These are phyloP conservation scores for Styela clava DNA, from an alignment of 23 tunicate genomes.

Conservation along the genomic window DNA sequence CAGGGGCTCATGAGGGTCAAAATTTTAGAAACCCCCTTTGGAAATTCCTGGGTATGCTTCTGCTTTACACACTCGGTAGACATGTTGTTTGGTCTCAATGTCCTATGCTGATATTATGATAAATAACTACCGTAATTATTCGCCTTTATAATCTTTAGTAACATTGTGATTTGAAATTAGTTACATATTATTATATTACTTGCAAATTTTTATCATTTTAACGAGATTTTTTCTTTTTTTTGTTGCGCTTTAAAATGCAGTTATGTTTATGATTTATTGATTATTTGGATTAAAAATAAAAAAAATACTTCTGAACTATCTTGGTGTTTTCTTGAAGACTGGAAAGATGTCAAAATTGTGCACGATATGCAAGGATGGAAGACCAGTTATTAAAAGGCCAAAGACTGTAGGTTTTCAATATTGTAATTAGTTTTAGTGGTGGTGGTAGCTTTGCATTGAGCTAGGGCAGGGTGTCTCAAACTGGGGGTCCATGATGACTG, in stretches of 20 bases:
- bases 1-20: no score
- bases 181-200: neutral
- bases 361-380: constrained; percentile 6
- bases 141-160: no score
- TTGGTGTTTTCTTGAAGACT: neutral
- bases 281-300: neutral
- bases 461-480: no score
- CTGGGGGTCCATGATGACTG: no score
- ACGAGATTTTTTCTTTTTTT: neutral
- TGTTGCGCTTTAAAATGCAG: neutral
- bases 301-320: no score
- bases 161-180: neutral
- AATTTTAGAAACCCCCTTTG: no score
- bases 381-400: constrained; percentile 29
- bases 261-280: neutral
- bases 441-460: no score
- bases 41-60: no score
- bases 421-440: neutral
- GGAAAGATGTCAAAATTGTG: constrained; percentile 1
- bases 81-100: no score
- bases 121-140: no score
- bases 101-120: no score
- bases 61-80: no score
- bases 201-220: neutral
- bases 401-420: constrained; percentile 8